These are phyloP conservation scores for Arion vulgaris DNA, from an alignment of 1,140 invertebrate species.

Conservation along the genomic window DNA sequence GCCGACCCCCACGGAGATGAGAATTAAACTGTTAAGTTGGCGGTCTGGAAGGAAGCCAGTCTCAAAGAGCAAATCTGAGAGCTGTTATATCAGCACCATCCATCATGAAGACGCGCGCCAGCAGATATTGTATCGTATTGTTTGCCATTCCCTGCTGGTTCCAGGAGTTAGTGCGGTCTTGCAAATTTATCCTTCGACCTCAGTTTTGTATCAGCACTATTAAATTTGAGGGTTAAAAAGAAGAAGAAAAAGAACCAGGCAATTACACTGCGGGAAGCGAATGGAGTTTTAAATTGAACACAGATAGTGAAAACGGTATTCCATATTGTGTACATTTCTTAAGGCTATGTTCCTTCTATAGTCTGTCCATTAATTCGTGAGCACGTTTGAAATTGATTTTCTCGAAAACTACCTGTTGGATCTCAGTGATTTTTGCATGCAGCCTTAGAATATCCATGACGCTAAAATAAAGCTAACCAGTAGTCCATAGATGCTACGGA, in stretches of 20 bases:
- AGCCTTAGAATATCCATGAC: too few relatives aligned
- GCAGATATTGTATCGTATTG: conserved; percentile 36
- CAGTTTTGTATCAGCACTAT: conserved; percentile 6
- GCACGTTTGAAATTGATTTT: too few relatives aligned
- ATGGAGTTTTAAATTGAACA: conserved; percentile 13
- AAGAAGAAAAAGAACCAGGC: conserved; percentile 9
- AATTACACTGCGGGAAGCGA: background rate
- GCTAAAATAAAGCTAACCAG: too few relatives aligned
- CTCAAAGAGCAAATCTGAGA: conserved; percentile 27
- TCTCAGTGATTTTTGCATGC: too few relatives aligned
- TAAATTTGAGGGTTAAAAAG: background rate
- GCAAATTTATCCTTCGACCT: conserved; percentile 13
- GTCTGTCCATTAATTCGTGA: too few relatives aligned
- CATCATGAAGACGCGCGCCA: conserved; percentile 20
- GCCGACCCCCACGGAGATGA: conserved; percentile 26
- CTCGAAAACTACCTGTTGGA: too few relatives aligned
- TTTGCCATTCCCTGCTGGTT: conserved; percentile 8
- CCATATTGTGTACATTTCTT: background rate
- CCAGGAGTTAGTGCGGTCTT: background rate
- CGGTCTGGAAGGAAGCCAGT: conserved; percentile 1
- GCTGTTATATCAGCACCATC: conserved; percentile 24
- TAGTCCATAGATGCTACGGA: too few relatives aligned
- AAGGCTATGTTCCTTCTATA: too few relatives aligned
- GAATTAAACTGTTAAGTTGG: conserved; percentile 26
- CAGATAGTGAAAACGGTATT: background rate